These are phyloP conservation scores for Xylocopa sonorina DNA, from an alignment of 1,140 invertebrate species.

Conservation along the genomic window DNA sequence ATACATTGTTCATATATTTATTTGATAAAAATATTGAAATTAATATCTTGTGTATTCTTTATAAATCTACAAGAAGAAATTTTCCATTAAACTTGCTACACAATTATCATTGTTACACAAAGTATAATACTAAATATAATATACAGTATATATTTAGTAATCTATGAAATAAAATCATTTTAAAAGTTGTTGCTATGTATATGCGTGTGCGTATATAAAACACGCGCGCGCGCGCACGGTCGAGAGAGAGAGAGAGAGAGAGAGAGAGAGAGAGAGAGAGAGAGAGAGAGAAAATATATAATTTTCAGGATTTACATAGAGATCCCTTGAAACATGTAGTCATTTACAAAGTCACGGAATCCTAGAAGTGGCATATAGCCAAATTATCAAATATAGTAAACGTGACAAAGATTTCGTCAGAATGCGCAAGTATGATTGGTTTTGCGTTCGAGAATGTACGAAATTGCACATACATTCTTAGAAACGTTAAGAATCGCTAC, in stretches of 20 bases:
- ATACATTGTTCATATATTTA: not conserved
- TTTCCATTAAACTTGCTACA: not conserved
- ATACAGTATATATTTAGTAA: too few relatives aligned
- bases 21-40: not conserved
- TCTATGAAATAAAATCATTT: too few relatives aligned
- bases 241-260: too few relatives aligned
- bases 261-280: too few relatives aligned
- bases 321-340: not conserved
- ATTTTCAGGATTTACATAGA: not conserved
- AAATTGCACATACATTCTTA: not conserved
- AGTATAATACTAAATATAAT: not conserved
- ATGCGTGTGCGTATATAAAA: not conserved
- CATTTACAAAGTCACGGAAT: not conserved
- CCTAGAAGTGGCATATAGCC: not conserved
- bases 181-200: not conserved
- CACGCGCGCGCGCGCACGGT: too few relatives aligned
- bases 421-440: constrained; percentile 18
- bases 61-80: not conserved
- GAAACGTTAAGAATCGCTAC: not conserved
- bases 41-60: too few relatives aligned
- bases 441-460: not conserved
- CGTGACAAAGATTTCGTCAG: not conserved
- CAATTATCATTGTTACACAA: not conserved
- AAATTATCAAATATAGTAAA: not conserved
- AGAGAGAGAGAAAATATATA: too few relatives aligned